Evolutionary conservation across 2,113 vertebrate genomes (phyloP).

Genomic region (Apeltes quadracus): DNA sequence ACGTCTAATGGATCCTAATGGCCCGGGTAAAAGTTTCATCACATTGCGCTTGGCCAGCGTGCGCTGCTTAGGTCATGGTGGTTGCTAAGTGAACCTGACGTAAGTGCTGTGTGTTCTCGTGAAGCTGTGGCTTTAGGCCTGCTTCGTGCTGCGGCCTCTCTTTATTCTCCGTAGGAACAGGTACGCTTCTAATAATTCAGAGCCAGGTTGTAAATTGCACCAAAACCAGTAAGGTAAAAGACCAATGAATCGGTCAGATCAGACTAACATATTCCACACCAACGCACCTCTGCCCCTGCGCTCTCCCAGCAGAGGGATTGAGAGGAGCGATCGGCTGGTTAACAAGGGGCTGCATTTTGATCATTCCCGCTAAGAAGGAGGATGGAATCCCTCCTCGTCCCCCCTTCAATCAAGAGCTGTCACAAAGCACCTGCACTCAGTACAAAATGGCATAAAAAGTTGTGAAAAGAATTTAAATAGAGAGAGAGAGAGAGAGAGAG

Average conservation of each 20-base stretch:
- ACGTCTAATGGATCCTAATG: conserved; percentile 44
- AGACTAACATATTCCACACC: not conserved
- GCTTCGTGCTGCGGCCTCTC: not conserved
- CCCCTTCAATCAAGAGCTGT: not conserved
- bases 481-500: not conserved
- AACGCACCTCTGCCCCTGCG: not conserved
- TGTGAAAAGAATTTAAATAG: not conserved
- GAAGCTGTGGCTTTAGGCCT: conserved; percentile 5
- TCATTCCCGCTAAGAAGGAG: not conserved
- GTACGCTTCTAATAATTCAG: not conserved
- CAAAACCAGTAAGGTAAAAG: not conserved
- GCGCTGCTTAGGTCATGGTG: conserved; percentile 2
- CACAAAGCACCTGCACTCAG: not conserved
- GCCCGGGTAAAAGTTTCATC: conserved; percentile 23
- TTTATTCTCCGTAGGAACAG: not conserved
- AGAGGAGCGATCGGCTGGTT: not conserved
- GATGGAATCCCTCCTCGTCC: not conserved
- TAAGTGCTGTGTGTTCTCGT: not conserved
- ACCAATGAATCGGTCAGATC: not conserved
- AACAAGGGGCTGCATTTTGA: not conserved
- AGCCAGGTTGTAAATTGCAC: not conserved
- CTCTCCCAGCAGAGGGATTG: not conserved
- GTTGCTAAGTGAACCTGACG: not conserved
- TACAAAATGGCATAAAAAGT: not conserved
- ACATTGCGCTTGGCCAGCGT: not conserved